Evolutionary conservation across 2,888 invertebrate genomes (phyloP), one percentile per base, ranked within the genome.

Genomic region (Parelbella ahira): DNA sequence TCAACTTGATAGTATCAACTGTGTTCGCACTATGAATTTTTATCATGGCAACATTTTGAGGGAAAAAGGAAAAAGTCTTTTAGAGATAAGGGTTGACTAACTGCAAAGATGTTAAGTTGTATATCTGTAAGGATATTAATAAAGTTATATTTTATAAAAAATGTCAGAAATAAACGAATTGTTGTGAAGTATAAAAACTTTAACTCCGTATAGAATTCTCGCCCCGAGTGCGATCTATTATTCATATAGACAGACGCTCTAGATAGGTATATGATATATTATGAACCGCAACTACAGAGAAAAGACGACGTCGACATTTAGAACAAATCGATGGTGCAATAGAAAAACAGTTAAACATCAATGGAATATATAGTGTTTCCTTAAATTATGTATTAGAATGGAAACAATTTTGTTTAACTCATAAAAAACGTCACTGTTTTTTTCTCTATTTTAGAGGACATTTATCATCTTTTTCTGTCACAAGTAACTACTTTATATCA

Each of bases 151-250:
- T 41, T 21, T n/a, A n/a, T 13, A 20, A 13, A 9, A 10, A 7
- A 9, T 19, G 5, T 10, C n/a, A 27, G 41, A 41, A 41, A 10
- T 24, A 62, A 60, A 63, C 54, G 60, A 59, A 60, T 58, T 56
- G 48, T 44, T 57, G 51, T 54, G 54, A 65, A 65, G 60, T 56
- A 49, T 58, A 59, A 51, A 44, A 59, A 63, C 67, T 66, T 72
- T 76, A 72, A 76, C 77, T 75, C 67, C 68, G 64, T 69, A 69
- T 64, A 67, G 74, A 63, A 66, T 70, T 70, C 63, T 72, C 68
- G 64, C 53, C 63, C 54, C 58, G 52, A 52, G 45, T 55, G 54
- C 56, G 20, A 41, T 33, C 32, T 64, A 78, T 78, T 77, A 76
- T 79, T 76, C 63, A 73, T 63, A 68, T 61, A 56, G 67, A 65